phyloP scores from a whole-genome alignment of 1,140 invertebrate genomes.

The Zophobas morio region DNA sequence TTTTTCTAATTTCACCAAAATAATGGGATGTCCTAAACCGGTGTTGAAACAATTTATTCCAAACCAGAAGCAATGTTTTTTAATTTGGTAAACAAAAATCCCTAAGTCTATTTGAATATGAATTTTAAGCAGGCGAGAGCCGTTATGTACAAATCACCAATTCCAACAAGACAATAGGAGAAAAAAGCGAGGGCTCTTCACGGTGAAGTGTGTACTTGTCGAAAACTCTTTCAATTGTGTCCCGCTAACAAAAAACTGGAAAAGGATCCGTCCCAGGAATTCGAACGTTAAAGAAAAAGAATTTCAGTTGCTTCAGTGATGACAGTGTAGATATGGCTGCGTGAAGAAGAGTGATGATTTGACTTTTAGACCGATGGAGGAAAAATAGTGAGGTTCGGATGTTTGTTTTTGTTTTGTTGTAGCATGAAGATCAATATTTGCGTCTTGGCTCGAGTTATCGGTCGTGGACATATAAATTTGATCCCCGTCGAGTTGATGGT shows the following conservation, averaged over 20 bases:
- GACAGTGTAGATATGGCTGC: no score
- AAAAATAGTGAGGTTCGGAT: neutral
- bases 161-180: no score
- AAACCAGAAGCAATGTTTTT: conserved; percentile 6
- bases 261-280: no score
- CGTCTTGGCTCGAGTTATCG: conserved; percentile 14
- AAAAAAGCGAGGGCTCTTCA: no score
- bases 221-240: no score
- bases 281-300: no score
- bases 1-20: conserved; percentile 5
- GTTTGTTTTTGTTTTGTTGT: conserved; percentile 22
- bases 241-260: no score
- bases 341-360: no score
- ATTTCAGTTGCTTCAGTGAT: no score
- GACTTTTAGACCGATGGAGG: no score
- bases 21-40: conserved; percentile 4
- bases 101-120: conserved; percentile 13
- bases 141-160: no score
- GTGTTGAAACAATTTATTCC: conserved; percentile 11
- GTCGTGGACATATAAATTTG: conserved; percentile 37
- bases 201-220: no score
- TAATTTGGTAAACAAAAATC: conserved; percentile 19
- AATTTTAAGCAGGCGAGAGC: neutral
- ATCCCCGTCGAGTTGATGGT: conserved; percentile 25
- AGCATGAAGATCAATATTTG: conserved; percentile 9